phyloP scores from a whole-genome alignment of 1,140 invertebrate genomes.

The Bombus impatiens region DNA sequence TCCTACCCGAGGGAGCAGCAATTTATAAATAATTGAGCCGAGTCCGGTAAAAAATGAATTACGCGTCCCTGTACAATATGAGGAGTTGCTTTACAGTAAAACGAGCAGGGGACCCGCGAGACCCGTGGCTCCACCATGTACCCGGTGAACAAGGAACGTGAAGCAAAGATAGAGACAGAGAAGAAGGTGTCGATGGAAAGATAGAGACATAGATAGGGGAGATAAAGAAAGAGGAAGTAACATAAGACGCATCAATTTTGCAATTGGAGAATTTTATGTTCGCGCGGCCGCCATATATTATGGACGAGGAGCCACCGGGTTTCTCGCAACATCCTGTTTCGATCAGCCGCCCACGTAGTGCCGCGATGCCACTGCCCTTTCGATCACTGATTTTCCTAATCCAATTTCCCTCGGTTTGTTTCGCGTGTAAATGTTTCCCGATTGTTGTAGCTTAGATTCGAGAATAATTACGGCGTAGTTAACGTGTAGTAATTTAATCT shows the following conservation, averaged over 20 bases:
- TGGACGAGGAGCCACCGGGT: conserved; percentile 64
- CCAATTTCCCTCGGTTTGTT: neutral
- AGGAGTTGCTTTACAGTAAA: conserved; percentile 82
- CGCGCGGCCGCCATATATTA: conserved; percentile 79
- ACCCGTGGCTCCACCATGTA: conserved; percentile 57
- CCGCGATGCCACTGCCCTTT: neutral
- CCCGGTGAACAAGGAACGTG: neutral
- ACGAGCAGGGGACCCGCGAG: conserved; percentile 80
- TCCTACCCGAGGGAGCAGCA: conserved; percentile 78
- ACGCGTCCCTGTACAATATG: conserved; percentile 82
- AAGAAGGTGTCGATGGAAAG: neutral
- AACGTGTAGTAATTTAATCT: no score
- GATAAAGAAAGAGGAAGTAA: conserved; percentile 68
- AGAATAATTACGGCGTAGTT: no score
- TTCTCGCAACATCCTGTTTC: neutral
- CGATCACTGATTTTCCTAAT: conserved; percentile 26
- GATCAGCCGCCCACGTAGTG: conserved; percentile 18
- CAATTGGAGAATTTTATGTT: conserved; percentile 83
- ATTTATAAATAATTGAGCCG: conserved; percentile 83
- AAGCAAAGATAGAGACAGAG: neutral
- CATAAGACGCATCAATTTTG: conserved; percentile 83
- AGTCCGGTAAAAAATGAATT: conserved; percentile 84
- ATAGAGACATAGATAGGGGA: conserved; percentile 3
- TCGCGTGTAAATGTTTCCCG: no score
- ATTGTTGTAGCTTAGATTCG: no score